Base-by-base conservation (phyloP, 2,113 vertebrate species). In the Lutjanus erythropterus region DNA sequence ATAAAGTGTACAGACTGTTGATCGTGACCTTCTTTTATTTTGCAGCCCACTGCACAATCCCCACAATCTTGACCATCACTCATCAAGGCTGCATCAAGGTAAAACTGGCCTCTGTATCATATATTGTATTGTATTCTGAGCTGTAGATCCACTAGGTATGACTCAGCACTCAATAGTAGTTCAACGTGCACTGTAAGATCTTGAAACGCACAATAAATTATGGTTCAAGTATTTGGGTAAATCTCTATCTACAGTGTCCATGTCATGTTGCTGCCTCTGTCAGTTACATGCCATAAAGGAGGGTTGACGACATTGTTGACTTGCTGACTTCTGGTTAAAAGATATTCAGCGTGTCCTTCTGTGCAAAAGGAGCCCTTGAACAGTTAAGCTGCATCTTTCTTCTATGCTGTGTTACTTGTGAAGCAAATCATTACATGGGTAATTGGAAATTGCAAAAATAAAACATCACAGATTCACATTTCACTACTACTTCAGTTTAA, bases 341-440 rank as follows among this genome's bases (percentile, higher is more conserved):
- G 35, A 70, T 61, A 64, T 74, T 50, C 31, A 62, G 44, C 16
- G 14, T 59, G 41, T 64, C 49, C 49, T 35, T 35, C 59, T 53
- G 61, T 60, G 42, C 49, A 37, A 46, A 27, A 77, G 60, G 50
- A 66, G 47, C 49, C 23, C n/a, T 52, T 19, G 15, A 69, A 42
- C 39, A 46, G 52, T 21, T n/a, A 27, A 31, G 37, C 29, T 23
- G 29, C 42, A 31, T 42, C 61, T 19, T 58, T 19, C 23, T 46
- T 33, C 7, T 35, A 14, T 49, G 60, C 42, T 56, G 50, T 75
- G 39, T 49, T 59, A 35, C 65, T 76, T 58, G 35, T 44, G 60
- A 29, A n/a, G 31, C 44, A 60, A 66, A 31, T 39, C n/a, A 65
- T 41, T 21, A 61, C 60, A 56, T 29, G 4, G 12, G n/a, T n/a